Percentiles rank a stretch among this genome's conserved stretches.
These are phyloP conservation scores for Machimus atricapillus DNA, from an alignment of 2,888 invertebrate species.

Conservation along the genomic window DNA sequence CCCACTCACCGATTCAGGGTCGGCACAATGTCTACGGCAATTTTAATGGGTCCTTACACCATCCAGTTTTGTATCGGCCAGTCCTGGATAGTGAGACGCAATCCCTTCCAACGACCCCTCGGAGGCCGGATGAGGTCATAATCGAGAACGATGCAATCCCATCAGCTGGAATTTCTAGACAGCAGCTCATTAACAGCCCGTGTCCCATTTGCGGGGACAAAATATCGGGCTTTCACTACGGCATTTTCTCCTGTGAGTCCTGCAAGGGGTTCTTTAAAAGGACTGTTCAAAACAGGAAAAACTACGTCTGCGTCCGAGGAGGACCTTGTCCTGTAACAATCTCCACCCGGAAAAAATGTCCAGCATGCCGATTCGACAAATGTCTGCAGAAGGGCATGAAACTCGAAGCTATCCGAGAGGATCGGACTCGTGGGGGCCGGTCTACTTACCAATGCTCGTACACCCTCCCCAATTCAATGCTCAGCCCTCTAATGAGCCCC, in stretches of 20 bases:
- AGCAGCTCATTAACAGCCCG: constrained; percentile 90
- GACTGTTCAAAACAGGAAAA: constrained; percentile 97
- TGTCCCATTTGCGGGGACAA: constrained; percentile 96
- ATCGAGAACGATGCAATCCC: constrained; percentile 60
- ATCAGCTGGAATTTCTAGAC: constrained; percentile 81
- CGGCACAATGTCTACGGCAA: constrained; percentile 63
- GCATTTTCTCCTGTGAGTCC: constrained; percentile 96
- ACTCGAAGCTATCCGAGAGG: constrained; percentile 94
- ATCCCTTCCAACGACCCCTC: constrained; percentile 54
- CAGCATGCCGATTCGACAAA: constrained; percentile 95
- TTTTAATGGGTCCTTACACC: constrained; percentile 62
- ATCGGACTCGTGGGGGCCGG: constrained; percentile 92
- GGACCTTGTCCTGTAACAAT: constrained; percentile 92
- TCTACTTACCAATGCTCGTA: constrained; percentile 96
- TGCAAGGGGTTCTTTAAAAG: constrained; percentile 98
- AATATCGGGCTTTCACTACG: constrained; percentile 97
- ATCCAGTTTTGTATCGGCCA: constrained; percentile 66
- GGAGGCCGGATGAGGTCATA: constrained; percentile 53
- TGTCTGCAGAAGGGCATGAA: constrained; percentile 97
- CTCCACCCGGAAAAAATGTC: constrained; percentile 94
- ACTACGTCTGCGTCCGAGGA: constrained; percentile 91
- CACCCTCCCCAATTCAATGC: constrained; percentile 78
- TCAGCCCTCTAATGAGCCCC: constrained; percentile 63
- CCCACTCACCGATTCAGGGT: constrained; percentile 86
- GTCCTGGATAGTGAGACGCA: constrained; percentile 59